These are phyloP conservation scores for Eurytoma adleriae DNA, from an alignment of 2,888 invertebrate genomes.

Conservation along the genomic window DNA sequence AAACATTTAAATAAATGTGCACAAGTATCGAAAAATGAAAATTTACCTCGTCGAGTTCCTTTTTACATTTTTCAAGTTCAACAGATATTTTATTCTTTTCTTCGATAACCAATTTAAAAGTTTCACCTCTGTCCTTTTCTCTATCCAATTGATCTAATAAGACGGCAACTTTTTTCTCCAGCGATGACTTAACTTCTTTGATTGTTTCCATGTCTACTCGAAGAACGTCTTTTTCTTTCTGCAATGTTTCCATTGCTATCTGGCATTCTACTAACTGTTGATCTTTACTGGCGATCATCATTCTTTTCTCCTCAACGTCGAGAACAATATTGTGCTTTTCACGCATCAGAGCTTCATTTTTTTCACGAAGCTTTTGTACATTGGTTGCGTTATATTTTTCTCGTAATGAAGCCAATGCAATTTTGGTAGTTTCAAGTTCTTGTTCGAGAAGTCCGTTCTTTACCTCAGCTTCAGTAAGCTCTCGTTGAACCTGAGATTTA, in stretches of 20 bases:
- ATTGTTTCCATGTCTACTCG: constrained; percentile 77
- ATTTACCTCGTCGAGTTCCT: constrained; percentile 43
- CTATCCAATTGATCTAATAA: not conserved
- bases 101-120: constrained; percentile 30
- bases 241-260: constrained; percentile 73
- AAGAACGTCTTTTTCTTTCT: constrained; percentile 75
- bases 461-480: constrained; percentile 61
- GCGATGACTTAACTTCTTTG: constrained; percentile 55
- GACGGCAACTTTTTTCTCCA: constrained; percentile 55
- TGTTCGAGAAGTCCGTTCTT: constrained; percentile 59
- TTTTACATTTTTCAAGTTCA: constrained; percentile 55
- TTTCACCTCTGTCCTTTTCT: constrained; percentile 24
- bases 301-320: constrained; percentile 75
- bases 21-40: not conserved
- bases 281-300: constrained; percentile 71
- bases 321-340: constrained; percentile 69
- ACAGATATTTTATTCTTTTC: constrained; percentile 40
- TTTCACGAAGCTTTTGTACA: constrained; percentile 58
- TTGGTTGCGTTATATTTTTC: constrained; percentile 58
- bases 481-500: constrained; percentile 64
- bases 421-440: constrained; percentile 64
- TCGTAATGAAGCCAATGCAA: constrained; percentile 56
- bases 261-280: constrained; percentile 58
- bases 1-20: not conserved
- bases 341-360: constrained; percentile 62